Conservation (phyloP, 2,888 invertebrate genomes). For the Neoitamus cyanurus region DNA sequence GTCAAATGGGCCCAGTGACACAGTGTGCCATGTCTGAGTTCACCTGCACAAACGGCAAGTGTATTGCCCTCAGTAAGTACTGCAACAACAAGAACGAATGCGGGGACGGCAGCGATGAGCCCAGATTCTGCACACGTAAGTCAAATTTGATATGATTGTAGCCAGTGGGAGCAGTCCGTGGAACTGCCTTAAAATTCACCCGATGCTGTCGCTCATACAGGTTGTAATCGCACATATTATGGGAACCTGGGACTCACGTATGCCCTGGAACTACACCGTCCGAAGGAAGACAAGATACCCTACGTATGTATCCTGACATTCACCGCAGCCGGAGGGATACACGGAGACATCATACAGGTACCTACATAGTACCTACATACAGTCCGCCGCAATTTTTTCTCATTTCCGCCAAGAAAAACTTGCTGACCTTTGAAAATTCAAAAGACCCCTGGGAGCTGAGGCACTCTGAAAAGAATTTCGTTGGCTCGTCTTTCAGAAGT, state of each 20-base stretch:
- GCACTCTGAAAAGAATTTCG: background rate
- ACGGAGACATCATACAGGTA: slow-evolving; percentile 90
- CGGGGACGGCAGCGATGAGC: slow-evolving; percentile 83
- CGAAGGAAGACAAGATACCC: slow-evolving; percentile 86
- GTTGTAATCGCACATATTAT: slow-evolving; percentile 89
- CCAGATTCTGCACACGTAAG: slow-evolving; percentile 85
- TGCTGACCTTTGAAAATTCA: slow-evolving; percentile 33
- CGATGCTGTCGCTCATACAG: slow-evolving; percentile 54
- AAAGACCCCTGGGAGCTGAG: background rate
- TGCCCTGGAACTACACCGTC: slow-evolving; percentile 85
- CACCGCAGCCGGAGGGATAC: slow-evolving; percentile 82
- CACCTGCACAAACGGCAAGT: slow-evolving; percentile 65
- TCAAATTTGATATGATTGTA: slow-evolving; percentile 56
- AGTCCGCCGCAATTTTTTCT: background rate
- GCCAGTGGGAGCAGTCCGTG: background rate
- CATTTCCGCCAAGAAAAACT: slow-evolving; percentile 12
- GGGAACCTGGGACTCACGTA: slow-evolving; percentile 90
- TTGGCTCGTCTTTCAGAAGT: background rate
- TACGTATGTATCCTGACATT: slow-evolving; percentile 90
- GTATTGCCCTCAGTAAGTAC: slow-evolving; percentile 75
- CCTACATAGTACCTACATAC: slow-evolving; percentile 53
- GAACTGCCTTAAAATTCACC: slow-evolving; percentile 1
- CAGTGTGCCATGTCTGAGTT: slow-evolving; percentile 64
- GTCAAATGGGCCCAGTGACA: slow-evolving; percentile 55
- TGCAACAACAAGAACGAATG: slow-evolving; percentile 85